These are phyloP conservation scores for Pelosia muscerda DNA, from an alignment of 2,888 invertebrate genomes.

Conservation along the genomic window DNA sequence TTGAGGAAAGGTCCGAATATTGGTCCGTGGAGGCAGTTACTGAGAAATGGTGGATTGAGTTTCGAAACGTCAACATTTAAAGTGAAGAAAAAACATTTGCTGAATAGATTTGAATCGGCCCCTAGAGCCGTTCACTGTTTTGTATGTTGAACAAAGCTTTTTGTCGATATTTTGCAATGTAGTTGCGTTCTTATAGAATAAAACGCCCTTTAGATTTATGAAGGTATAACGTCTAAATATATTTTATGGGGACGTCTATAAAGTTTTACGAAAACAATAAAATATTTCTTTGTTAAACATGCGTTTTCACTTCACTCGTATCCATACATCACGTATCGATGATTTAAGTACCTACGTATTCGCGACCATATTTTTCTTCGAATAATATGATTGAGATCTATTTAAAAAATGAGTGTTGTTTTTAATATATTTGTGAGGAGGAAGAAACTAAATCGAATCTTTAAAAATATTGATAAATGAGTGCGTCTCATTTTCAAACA, in stretches of 20 bases:
- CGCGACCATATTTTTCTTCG: neutral
- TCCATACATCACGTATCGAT: neutral
- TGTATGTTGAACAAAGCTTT: constrained; percentile 32
- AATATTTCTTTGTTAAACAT: neutral
- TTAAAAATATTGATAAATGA: too few relatives aligned
- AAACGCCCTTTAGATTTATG: constrained; percentile 10
- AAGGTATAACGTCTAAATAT: constrained; percentile 9
- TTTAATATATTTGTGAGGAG: neutral
- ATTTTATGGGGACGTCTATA: neutral
- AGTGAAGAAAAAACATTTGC: constrained; percentile 59
- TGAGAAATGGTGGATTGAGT: constrained; percentile 64
- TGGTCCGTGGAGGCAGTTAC: constrained; percentile 68
- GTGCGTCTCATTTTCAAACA: too few relatives aligned
- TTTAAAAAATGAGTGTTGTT: neutral
- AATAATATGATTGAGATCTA: neutral
- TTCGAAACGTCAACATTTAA: constrained; percentile 62
- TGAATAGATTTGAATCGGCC: constrained; percentile 55
- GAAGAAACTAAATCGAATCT: neutral
- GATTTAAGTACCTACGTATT: neutral
- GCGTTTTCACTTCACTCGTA: neutral
- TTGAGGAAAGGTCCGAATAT: constrained; percentile 74
- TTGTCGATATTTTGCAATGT: constrained; percentile 28
- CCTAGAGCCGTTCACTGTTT: constrained; percentile 27
- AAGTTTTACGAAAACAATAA: constrained; percentile 2
- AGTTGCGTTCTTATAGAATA: constrained; percentile 20